Percentiles rank a stretch among this genome's conserved stretches.
Evolutionary conservation across 2,113 vertebrate species (phyloP).

Genomic region (Sitta europaea): DNA sequence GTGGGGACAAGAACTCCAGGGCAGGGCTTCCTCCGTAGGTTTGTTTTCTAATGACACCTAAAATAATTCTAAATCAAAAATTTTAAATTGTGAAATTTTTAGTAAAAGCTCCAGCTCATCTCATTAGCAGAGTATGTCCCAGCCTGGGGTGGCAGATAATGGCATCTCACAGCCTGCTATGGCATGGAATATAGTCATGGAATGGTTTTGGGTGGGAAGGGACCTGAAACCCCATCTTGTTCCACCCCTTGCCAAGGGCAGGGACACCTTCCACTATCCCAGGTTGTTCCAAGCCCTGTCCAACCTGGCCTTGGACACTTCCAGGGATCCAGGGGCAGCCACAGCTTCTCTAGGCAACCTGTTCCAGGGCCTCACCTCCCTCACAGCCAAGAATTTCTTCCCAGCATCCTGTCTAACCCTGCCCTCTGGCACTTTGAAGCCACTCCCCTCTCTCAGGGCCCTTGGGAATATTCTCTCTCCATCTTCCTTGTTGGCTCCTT

Average conservation of each 20-base stretch:
- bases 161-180: neutral
- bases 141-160: fast-evolving
- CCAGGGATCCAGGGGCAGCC: neutral
- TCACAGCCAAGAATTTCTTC: fast-evolving
- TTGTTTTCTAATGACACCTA: neutral
- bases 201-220: neutral
- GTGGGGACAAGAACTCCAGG: neutral
- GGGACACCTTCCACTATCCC: too few species aligned
- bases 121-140: neutral
- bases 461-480: neutral
- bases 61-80: neutral
- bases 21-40: neutral
- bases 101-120: fast-evolving
- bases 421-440: neutral
- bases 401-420: neutral
- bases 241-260: neutral
- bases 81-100: fast-evolving
- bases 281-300: fast-evolving
- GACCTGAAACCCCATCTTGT: fast-evolving
- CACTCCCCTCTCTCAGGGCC: neutral
- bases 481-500: neutral
- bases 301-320: neutral
- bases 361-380: fast-evolving
- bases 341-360: neutral
- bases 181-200: neutral